Evolutionary conservation across 2,797 vertebrate species (phyloP), one percentile per base, ranked within the genome.

Genomic region (Aphelocoma californica): DNA sequence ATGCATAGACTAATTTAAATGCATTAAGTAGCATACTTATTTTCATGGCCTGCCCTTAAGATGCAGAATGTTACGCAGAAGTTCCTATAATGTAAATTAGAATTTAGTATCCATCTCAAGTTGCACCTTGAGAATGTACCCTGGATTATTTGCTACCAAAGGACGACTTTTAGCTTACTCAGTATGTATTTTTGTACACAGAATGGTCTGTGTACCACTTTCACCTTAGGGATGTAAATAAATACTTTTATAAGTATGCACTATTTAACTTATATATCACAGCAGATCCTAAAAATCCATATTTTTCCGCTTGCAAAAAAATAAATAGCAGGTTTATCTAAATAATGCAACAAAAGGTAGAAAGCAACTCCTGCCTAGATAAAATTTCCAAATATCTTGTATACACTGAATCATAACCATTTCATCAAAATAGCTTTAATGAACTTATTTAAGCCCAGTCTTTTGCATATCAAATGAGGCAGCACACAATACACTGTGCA

Each of bases 1-100:
- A 93, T 66, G 50, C 67, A 92, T 17, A 87, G 69, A 73, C 58
- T 93, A 75, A 96, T 96, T 95, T 86, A 96, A 93, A 96, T 89
- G 86, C 90, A 95, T 95, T 90, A 96, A 86, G 56, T n/a, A 89
- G 91, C 40, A 20, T 38, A 79, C 51, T 91, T 77, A 83, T 90
- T 95, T 95, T 86, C 80, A 79, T 17, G 15, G 19, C 44, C 64
- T 88, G 73, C 48, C 73, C 62, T 91, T 74, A 89, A 90, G 78
- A 69, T 45, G 79, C 74, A 78, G 57, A 86, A 66, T 75, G 61
- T 73, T 82, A 71, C 61, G 90, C 44, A 44, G 62, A 95, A 86
- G 42, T 78, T 92, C 78, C 67, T 87, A 36, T 64, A 93, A 94
- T 34, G 86, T 94, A 89, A 95, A 96, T 93, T 89, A 88, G 86